Percentiles rank a stretch among this genome's conserved stretches.
These are phyloP conservation scores for Lates calcarifer DNA, from an alignment of 2,113 vertebrate genomes.

Conservation along the genomic window DNA sequence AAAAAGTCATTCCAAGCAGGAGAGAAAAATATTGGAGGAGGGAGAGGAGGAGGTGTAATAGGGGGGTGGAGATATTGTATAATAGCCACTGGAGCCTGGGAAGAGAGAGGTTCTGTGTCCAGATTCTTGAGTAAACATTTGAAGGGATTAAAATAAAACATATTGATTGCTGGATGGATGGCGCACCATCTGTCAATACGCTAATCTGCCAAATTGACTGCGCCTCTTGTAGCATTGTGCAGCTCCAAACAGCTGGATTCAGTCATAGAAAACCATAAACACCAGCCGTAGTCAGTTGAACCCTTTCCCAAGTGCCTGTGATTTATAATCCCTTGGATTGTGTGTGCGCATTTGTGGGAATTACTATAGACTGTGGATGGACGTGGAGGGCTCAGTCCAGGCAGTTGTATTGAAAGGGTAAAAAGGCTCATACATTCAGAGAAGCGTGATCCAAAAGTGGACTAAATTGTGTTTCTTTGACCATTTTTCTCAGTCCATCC, in stretches of 20 bases:
- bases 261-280: constrained; percentile 80
- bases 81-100: constrained; percentile 19
- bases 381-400: constrained; percentile 36
- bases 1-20: constrained; percentile 42
- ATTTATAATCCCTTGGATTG: constrained; percentile 79
- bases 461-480: constrained; percentile 14
- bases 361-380: constrained; percentile 60
- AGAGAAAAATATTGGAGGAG: constrained; percentile 23
- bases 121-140: constrained; percentile 64
- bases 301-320: constrained; percentile 66
- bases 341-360: constrained; percentile 71
- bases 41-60: constrained; percentile 4
- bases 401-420: neutral
- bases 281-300: constrained; percentile 68
- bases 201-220: constrained; percentile 81
- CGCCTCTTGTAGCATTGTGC: constrained; percentile 55
- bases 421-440: constrained; percentile 8
- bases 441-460: neutral
- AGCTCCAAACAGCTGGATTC: constrained; percentile 77
- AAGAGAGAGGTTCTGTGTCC: constrained; percentile 17
- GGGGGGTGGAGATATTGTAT: constrained; percentile 11
- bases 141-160: constrained; percentile 67
- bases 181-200: constrained; percentile 72
- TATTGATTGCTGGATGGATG: constrained; percentile 78
- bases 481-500: constrained; percentile 2